Evolutionary conservation across 2,888 invertebrate species (phyloP).

Genomic region (Netelia melanura): DNA sequence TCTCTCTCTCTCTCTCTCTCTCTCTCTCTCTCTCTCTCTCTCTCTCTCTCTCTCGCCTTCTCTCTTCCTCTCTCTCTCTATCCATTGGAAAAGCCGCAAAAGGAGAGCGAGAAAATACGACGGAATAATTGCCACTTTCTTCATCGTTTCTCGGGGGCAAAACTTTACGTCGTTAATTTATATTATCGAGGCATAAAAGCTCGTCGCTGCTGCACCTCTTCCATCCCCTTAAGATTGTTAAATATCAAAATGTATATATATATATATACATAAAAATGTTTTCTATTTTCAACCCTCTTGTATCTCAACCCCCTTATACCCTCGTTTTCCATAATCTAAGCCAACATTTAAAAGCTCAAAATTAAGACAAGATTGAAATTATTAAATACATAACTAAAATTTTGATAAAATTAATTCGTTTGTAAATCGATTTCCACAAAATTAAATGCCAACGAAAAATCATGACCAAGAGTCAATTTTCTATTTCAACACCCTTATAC

Average conservation of each 20-base stretch:
- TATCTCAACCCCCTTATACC: too few species aligned
- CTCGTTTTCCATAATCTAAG: too few species aligned
- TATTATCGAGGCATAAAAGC: conserved; percentile 5
- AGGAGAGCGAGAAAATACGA: conserved; percentile 59
- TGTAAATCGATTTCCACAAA: too few species aligned
- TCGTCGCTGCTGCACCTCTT: neutral
- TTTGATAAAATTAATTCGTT: too few species aligned
- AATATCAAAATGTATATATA: neutral
- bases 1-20: conserved; percentile 57
- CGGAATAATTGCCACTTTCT: conserved; percentile 72
- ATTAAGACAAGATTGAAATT: too few species aligned
- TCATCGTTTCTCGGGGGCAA: conserved; percentile 18
- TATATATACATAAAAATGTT: neutral
- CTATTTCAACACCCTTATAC: too few species aligned
- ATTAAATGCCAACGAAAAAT: too few species aligned
- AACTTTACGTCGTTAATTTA: conserved; percentile 20
- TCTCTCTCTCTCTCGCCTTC: conserved; percentile 62
- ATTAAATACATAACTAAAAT: too few species aligned
- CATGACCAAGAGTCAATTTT: too few species aligned
- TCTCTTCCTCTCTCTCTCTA: too few species aligned
- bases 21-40: conserved; percentile 53
- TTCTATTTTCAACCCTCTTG: too few species aligned
- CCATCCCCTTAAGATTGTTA: neutral
- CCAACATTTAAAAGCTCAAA: too few species aligned
- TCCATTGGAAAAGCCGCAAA: conserved; percentile 57